Base-by-base conservation (phyloP, 2,888 invertebrate species). In the Brachypterus glaber region DNA sequence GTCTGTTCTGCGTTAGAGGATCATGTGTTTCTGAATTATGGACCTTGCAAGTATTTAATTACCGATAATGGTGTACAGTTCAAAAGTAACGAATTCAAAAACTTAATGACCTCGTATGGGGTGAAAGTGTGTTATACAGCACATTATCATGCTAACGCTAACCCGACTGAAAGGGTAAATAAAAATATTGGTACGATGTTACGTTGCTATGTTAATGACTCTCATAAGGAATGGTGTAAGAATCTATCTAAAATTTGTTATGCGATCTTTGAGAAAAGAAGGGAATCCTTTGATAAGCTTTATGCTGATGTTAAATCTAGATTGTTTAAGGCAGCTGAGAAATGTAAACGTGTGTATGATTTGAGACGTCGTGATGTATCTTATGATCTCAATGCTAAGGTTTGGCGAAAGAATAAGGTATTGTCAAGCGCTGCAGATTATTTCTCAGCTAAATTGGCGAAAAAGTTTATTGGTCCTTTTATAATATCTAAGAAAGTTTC, bases 131-230 rank as follows among this genome's bases (percentile, higher is more conserved):
- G 26, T 3, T 49, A 39, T 25, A 58, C 52, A 1, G n/a, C n/a
- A n/a, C n/a, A n/a, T 5, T 59, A 59, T 35, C 43, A 50, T n/a
- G 48, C 54, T 0, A 55, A 59, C 24, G 50, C 47, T 4, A 59
- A 62, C 36, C 53, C 55, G 0, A 53, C 52, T 0, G 58, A 60
- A 37, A 12, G 57, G 3, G 45, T 49, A 0, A 59, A 57, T 30
- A 33, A 51, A 13, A 51, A 52, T 0, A 13, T 59, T 3, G 55
- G 56, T 37, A 53, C 53, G 0, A 54, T 59, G 51, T 44, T 59
- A 1, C 18, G 48, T 1, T 35, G 53, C 3, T 57, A 48, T 33
- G 43, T 56, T 1, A 30, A 17, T 0, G 41, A 45, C 1, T 45
- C 52, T 30, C 58, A 58, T 25, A 18, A 46, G 3, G 16, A 24